Conservation (phyloP, 1,140 invertebrate species). For the Lepidurus arcticus region DNA sequence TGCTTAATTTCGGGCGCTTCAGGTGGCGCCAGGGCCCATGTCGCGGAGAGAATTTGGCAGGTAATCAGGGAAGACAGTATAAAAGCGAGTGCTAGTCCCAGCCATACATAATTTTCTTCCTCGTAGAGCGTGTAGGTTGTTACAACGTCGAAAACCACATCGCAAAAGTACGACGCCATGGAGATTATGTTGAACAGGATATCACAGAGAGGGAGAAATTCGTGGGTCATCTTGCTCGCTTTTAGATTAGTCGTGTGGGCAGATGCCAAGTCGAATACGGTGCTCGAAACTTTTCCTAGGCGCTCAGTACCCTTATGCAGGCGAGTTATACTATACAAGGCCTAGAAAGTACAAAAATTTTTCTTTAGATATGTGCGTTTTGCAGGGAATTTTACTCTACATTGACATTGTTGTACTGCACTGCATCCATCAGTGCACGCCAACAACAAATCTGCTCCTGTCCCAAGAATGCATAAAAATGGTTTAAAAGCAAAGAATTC, state of each 20-base stretch:
- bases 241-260: neutral
- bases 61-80: slow-evolving; percentile 64
- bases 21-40: slow-evolving; percentile 50
- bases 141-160: slow-evolving; percentile 79
- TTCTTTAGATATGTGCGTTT: too few species aligned
- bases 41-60: slow-evolving; percentile 57
- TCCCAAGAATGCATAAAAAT: neutral
- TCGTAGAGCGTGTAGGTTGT: slow-evolving; percentile 74
- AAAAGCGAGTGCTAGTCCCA: slow-evolving; percentile 59
- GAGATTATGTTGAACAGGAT: slow-evolving; percentile 86
- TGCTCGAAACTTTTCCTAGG: neutral
- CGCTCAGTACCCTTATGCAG: neutral
- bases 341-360: too few species aligned
- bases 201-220: slow-evolving; percentile 81
- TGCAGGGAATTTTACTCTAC: too few species aligned
- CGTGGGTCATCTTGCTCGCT: slow-evolving; percentile 42
- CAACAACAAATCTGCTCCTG: too few species aligned
- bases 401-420: too few species aligned
- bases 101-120: slow-evolving; percentile 53
- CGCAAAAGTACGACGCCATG: slow-evolving; percentile 82
- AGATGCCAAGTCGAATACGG: neutral
- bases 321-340: too few species aligned
- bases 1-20: slow-evolving; percentile 41
- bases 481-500: neutral
- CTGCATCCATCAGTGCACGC: too few species aligned